Percentiles rank a stretch among this genome's conserved stretches.
phyloP scores from a whole-genome alignment of 92 coral and sea anemone species.

The Plumapathes pennacea region DNA sequence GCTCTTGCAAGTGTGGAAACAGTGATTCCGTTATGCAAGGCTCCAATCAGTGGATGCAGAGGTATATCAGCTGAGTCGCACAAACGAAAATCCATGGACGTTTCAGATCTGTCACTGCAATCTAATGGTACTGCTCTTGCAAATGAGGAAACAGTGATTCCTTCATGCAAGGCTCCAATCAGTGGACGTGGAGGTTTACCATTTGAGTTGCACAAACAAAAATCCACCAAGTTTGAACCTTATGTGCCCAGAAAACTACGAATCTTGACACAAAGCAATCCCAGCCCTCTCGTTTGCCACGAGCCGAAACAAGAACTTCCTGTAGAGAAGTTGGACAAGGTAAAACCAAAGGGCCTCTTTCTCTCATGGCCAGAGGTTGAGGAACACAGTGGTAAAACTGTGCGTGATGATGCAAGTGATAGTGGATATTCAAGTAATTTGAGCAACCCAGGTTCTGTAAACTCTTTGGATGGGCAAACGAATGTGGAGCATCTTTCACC shows the following conservation, averaged over 20 bases:
- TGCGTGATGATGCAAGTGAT: constrained; percentile 60
- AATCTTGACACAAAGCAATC: neutral
- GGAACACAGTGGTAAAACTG: constrained; percentile 22
- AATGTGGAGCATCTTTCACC: neutral
- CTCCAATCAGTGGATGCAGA: too few relatives aligned
- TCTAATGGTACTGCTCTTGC: neutral
- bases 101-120: too few relatives aligned
- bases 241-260: constrained; percentile 79
- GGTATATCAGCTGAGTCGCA: neutral
- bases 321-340: neutral
- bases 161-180: too few relatives aligned
- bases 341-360: neutral
- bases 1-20: too few relatives aligned
- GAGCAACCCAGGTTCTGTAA: constrained; percentile 88
- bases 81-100: neutral
- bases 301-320: neutral
- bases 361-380: constrained; percentile 59
- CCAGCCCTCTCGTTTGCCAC: constrained; percentile 23
- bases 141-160: neutral
- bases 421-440: constrained; percentile 97
- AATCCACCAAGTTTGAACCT: constrained; percentile 65
- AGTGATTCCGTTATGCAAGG: too few relatives aligned
- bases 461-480: constrained; percentile 27
- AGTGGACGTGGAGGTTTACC: too few relatives aligned
- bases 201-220: neutral